Evolutionary conservation across 2,888 invertebrate genomes (phyloP).

Genomic region (Invenusta paracnida): DNA sequence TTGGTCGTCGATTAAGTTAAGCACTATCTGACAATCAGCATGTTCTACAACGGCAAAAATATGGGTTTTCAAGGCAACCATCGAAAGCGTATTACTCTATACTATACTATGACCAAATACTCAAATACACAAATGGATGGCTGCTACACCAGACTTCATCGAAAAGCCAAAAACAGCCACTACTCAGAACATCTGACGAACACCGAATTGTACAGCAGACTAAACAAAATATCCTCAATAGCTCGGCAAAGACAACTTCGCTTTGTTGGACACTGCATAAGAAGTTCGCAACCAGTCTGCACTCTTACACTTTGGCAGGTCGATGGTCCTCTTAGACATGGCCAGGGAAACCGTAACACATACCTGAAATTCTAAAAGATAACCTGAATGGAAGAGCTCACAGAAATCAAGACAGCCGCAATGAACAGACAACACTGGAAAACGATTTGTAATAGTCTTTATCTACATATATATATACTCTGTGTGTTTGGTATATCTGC

Average conservation of each 20-base stretch:
- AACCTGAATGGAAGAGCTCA: neutral
- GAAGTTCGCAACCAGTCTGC: too few species aligned
- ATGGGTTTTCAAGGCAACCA: neutral
- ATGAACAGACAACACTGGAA: neutral
- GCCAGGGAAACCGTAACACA: too few species aligned
- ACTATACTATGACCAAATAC: neutral
- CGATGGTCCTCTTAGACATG: too few species aligned
- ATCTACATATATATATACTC: neutral
- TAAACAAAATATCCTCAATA: neutral
- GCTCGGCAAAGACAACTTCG: too few species aligned
- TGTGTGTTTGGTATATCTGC: neutral
- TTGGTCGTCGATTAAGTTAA: neutral
- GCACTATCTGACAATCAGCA: neutral
- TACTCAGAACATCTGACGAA: neutral
- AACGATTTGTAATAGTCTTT: neutral
- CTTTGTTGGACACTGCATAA: too few species aligned
- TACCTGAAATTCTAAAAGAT: too few species aligned
- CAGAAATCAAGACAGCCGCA: neutral
- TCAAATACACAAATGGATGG: neutral
- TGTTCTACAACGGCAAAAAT: neutral
- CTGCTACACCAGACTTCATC: neutral
- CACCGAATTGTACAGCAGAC: neutral
- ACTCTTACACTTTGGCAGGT: too few species aligned
- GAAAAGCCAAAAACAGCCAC: neutral
- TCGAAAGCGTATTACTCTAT: neutral